Percentiles rank a stretch among this genome's conserved stretches.
Evolutionary conservation across 2,888 invertebrate genomes (phyloP).

Genomic region (Drosophila pseudotalamancana): DNA sequence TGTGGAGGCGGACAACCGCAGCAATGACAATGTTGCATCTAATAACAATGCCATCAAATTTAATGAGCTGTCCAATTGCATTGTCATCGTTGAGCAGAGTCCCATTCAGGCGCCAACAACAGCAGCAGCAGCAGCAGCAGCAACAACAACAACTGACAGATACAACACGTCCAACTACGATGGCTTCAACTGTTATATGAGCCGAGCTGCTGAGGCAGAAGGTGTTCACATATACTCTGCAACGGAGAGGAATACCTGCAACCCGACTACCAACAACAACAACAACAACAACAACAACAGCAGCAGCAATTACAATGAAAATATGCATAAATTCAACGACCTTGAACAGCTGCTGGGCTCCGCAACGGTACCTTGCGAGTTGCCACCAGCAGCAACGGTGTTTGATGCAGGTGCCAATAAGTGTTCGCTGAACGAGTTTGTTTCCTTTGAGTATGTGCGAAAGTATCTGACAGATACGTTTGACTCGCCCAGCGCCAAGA

Average conservation of each 20-base stretch:
- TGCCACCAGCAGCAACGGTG: no score
- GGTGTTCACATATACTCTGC: slow-evolving; percentile 18
- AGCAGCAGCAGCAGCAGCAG: slow-evolving; percentile 17
- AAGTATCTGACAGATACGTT: slow-evolving; percentile 83
- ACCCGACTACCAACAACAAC: slow-evolving; percentile 35
- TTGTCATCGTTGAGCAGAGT: slow-evolving; percentile 84
- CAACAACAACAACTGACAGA: slow-evolving; percentile 18
- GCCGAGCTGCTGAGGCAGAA: slow-evolving; percentile 1
- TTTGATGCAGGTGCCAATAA: slow-evolving; percentile 33
- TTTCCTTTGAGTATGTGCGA: slow-evolving; percentile 84
- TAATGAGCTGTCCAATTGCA: slow-evolving; percentile 85
- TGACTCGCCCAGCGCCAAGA: slow-evolving; percentile 46
- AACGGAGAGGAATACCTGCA: slow-evolving; percentile 63
- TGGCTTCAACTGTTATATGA: slow-evolving; percentile 22
- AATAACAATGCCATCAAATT: slow-evolving; percentile 84
- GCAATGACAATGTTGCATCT: slow-evolving; percentile 49
- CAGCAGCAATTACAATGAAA: slow-evolving; percentile 53
- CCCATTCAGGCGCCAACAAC: slow-evolving; percentile 65
- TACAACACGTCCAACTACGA: slow-evolving; percentile 6
- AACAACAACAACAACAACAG: slow-evolving; percentile 34
- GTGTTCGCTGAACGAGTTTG: slow-evolving; percentile 78
- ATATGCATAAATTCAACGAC: slow-evolving; percentile 78
- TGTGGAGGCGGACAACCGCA: slow-evolving; percentile 34
- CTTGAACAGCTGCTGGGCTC: slow-evolving; percentile 70
- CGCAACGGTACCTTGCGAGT: slow-evolving; percentile 13